A percentile compares a stretch with the other conserved stretches of the same genome.
These are phyloP conservation scores for Hypolimnas misippus DNA, from an alignment of 2,888 invertebrate species.

Conservation along the genomic window DNA sequence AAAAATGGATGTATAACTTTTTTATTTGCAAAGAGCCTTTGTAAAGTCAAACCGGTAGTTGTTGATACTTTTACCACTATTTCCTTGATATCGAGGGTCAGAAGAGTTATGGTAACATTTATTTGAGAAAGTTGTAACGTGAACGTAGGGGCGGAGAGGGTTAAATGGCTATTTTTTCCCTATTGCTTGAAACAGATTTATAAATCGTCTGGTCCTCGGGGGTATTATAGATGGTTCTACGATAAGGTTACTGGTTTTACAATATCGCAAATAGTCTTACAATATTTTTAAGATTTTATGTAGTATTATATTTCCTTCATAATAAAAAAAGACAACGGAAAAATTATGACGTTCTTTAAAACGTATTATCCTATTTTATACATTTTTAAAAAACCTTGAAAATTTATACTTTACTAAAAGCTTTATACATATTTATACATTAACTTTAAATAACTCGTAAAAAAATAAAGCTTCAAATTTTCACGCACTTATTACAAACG, in stretches of 20 bases:
- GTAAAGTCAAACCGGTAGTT: slow-evolving; percentile 16
- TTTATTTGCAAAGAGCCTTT: background rate
- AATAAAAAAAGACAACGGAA: too few species aligned
- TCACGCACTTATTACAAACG: too few species aligned
- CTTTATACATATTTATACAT: too few species aligned
- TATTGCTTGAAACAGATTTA: slow-evolving; percentile 67
- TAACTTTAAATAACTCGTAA: too few species aligned
- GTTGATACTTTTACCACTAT: slow-evolving; percentile 45
- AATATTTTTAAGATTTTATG: background rate
- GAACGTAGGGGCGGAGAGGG: slow-evolving; percentile 58
- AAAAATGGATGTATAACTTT: background rate
- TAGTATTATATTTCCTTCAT: too few species aligned
- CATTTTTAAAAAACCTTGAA: too few species aligned
- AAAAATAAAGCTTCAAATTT: too few species aligned
- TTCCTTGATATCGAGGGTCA: slow-evolving; percentile 51
- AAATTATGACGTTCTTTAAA: too few species aligned
- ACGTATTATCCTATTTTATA: too few species aligned
- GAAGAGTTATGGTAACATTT: slow-evolving; percentile 58
- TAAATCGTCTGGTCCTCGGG: slow-evolving; percentile 61
- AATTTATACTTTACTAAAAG: too few species aligned
- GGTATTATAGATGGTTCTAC: slow-evolving; percentile 53
- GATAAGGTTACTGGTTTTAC: slow-evolving; percentile 36
- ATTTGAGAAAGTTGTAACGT: slow-evolving; percentile 51
- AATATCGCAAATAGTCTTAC: slow-evolving; percentile 22
- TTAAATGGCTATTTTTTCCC: slow-evolving; percentile 65